Conservation (phyloP, 64 coral and sea anemone genomes). For the Porites lutea region DNA sequence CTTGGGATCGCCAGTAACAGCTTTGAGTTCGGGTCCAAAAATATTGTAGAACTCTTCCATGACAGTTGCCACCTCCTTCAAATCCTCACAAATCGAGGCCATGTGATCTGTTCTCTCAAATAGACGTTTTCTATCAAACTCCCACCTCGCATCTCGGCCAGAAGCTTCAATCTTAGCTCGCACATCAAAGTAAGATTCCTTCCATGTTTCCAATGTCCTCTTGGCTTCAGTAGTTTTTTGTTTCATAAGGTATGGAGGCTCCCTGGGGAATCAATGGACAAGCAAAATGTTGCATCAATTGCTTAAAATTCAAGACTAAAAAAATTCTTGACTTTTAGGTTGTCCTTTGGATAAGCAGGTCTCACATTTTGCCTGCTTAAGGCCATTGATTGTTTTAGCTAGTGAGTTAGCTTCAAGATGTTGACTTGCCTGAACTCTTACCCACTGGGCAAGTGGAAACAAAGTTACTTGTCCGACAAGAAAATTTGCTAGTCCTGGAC, state of each 20-base stretch:
- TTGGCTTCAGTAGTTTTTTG: slow-evolving; percentile 93
- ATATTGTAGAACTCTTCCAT: slow-evolving; percentile 99
- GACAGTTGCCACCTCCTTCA: slow-evolving; percentile 94
- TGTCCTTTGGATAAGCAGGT: too few species aligned
- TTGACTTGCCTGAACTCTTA: too few species aligned
- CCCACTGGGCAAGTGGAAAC: too few species aligned
- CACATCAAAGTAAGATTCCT: slow-evolving; percentile 97
- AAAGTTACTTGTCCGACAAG: too few species aligned
- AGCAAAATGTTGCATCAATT: too few species aligned
- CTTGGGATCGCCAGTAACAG: slow-evolving; percentile 98
- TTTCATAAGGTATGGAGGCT: slow-evolving; percentile 81
- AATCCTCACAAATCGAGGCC: slow-evolving; percentile 96
- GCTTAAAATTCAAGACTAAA: too few species aligned
- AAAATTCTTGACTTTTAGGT: too few species aligned
- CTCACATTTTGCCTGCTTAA: too few species aligned
- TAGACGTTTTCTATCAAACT: slow-evolving; percentile 95
- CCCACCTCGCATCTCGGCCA: slow-evolving; percentile 97
- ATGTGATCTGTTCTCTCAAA: slow-evolving; percentile 99
- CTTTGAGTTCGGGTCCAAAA: slow-evolving; percentile 98
- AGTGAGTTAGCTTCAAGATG: too few species aligned
- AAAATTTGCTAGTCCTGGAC: too few species aligned
- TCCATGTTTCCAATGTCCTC: slow-evolving; percentile 90
- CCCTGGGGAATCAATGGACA: slow-evolving; percentile 37
- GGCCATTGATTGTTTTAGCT: too few species aligned
- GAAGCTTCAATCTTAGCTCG: slow-evolving; percentile 97